These are phyloP conservation scores for Ophiothrix spiculata DNA, from an alignment of 35 echinoderm and acorn worm genomes.

Conservation along the genomic window DNA sequence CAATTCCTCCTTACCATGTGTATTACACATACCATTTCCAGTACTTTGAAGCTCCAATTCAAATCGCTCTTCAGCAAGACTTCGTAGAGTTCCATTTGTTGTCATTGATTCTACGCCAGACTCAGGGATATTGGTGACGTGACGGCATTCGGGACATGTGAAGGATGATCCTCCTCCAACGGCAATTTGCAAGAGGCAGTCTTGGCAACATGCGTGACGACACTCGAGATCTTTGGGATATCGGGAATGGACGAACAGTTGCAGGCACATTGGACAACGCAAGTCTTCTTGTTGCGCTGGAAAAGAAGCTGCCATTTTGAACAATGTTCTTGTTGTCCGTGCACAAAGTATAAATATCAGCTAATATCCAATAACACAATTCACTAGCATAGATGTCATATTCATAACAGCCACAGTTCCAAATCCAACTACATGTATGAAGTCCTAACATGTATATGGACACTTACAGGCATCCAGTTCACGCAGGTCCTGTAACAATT, in stretches of 20 bases:
- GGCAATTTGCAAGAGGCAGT: background rate
- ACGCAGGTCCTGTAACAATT: too few species aligned
- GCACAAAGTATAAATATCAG: too few species aligned
- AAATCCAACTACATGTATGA: too few species aligned
- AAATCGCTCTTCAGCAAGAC: background rate
- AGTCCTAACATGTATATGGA: too few species aligned
- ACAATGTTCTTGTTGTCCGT: too few species aligned
- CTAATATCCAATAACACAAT: too few species aligned
- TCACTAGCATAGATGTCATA: too few species aligned
- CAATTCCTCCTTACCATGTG: background rate
- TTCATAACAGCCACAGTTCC: too few species aligned
- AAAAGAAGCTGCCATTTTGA: background rate
- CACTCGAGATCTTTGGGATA: background rate
- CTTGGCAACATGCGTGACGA: background rate
- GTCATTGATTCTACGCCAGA: background rate
- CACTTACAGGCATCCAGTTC: too few species aligned
- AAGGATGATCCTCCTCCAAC: background rate
- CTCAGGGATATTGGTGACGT: background rate
- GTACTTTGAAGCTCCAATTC: background rate
- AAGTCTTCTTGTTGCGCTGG: background rate
- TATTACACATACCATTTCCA: background rate
- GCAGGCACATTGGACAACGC: background rate
- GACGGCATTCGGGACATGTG: background rate
- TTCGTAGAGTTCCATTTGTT: background rate
- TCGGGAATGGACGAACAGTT: background rate